Conservation (phyloP, 2,113 vertebrate species). For the Myiagra hebetior region DNA sequence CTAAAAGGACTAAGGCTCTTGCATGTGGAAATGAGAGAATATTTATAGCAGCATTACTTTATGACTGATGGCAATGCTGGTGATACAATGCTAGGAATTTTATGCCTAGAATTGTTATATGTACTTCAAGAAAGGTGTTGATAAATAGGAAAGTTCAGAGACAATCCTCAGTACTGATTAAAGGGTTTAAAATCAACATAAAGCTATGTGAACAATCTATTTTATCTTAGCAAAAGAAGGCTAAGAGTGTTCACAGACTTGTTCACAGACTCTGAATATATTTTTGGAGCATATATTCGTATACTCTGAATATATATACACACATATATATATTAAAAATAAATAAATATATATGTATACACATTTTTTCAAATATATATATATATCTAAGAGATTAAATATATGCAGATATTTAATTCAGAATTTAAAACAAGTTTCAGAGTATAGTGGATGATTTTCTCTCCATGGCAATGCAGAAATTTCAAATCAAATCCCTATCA, state of each 20-base stretch:
- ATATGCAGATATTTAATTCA: background rate
- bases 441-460: background rate
- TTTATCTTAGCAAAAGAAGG: background rate
- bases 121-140: background rate
- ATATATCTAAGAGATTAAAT: background rate
- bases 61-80: background rate
- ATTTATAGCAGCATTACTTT: background rate
- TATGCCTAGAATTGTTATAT: background rate
- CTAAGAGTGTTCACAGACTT: background rate
- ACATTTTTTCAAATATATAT: background rate
- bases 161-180: background rate
- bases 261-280: background rate
- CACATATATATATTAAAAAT: background rate
- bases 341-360: background rate
- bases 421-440: background rate
- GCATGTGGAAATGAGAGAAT: background rate
- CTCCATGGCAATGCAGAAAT: background rate
- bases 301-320: background rate
- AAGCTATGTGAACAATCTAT: background rate
- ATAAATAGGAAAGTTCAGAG: background rate
- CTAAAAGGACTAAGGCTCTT: background rate
- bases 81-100: background rate
- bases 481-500: background rate
- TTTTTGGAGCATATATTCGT: background rate
- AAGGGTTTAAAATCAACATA: background rate